These are phyloP conservation scores for Salvator merianae DNA, from an alignment of 2,113 vertebrate genomes.

Conservation along the genomic window DNA sequence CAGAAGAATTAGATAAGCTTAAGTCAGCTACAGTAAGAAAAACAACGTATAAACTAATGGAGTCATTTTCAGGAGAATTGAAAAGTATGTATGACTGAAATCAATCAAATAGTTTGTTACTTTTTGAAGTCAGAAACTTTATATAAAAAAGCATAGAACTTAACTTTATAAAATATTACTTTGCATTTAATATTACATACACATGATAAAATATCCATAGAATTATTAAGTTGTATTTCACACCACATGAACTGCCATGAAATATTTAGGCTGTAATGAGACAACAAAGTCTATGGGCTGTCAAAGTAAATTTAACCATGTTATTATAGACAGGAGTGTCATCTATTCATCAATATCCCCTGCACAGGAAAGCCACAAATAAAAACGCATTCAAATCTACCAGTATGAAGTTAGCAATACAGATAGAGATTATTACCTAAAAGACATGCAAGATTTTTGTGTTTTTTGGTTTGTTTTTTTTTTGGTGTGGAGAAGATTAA, in stretches of 20 bases:
- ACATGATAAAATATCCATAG: slow-evolving; percentile 19
- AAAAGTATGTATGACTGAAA: background rate
- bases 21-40: background rate
- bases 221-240: slow-evolving; percentile 31
- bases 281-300: slow-evolving; percentile 1
- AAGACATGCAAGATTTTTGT: background rate
- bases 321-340: slow-evolving; percentile 7
- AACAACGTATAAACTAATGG: background rate
- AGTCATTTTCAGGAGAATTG: background rate
- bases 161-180: slow-evolving; percentile 15
- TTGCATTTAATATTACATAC: background rate
- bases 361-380: background rate
- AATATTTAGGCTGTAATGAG: slow-evolving; percentile 22
- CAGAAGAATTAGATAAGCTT: background rate
- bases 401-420: background rate
- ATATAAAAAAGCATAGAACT: background rate
- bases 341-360: slow-evolving; percentile 10
- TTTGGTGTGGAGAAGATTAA: background rate
- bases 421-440: background rate
- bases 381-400: background rate
- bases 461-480: no score
- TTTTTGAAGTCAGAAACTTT: background rate
- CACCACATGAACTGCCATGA: background rate
- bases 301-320: background rate
- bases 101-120: background rate